Evolutionary conservation across 2,888 invertebrate genomes (phyloP), one percentile per base, ranked within the genome.

Genomic region (Anoplius nigerrimus): DNA sequence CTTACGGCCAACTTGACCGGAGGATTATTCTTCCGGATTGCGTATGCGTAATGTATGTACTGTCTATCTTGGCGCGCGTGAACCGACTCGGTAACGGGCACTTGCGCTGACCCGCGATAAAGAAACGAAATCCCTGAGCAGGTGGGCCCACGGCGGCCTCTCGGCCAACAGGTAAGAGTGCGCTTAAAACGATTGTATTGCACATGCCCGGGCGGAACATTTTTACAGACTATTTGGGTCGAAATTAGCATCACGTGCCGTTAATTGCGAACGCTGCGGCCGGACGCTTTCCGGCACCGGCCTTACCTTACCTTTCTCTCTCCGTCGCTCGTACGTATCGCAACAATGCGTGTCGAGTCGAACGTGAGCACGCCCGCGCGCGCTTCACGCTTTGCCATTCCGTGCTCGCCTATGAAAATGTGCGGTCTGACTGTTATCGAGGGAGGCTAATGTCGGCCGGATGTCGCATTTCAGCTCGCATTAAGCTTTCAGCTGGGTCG

Each of bases 201-300:
- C 83, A 83, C 82, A 80, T 82, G 82, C 78, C 80, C 76, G 70
- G 65, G n/a, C 63, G 58, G 66, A 67, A 69, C 69, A 75, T 85
- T 86, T 84, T 83, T 87, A 78, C 83, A 71, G 42, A 21, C 72
- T 83, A 82, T 85, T 84, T 85, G 76, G 86, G 85, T 87, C 85
- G 78, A 78, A 86, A 85, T 86, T 85, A 84, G 82, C 86, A 86
- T 86, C 72, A 77, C 74, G 69, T 68, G 76, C 68, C 65, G 82
- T 83, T 86, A 84, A 86, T 85, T 85, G 80, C 83, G 67, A 65
- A 27, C 60, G 66, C 42, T 22, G 27, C 42, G 18, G n/a, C n/a
- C 54, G 62, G 34, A 34, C 57, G 55, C 59, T 60, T 64, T 53
- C 58, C 55, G 43, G 55, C 68, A 72, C 64, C 73, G 66, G 66